Evolutionary conservation across 2,888 invertebrate species (phyloP).

Genomic region (Spilarctia lutea): DNA sequence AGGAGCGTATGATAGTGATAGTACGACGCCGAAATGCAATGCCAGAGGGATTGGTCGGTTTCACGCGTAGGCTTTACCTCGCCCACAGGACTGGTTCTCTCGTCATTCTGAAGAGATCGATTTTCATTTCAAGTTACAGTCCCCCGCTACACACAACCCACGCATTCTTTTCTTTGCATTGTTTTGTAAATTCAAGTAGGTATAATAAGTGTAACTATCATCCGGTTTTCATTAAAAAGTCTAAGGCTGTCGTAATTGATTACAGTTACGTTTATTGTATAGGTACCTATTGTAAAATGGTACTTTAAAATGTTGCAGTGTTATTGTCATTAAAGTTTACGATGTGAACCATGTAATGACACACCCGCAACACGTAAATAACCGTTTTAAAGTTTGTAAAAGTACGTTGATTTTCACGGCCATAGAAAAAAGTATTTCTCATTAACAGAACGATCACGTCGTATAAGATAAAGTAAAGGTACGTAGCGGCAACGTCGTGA

Average conservation of each 20-base stretch:
- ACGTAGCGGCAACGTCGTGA: slow-evolving; percentile 77
- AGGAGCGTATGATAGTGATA: slow-evolving; percentile 56
- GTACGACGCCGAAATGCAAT: slow-evolving; percentile 65
- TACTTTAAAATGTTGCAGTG: slow-evolving; percentile 25
- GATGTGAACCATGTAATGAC: slow-evolving; percentile 21
- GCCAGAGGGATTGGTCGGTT: slow-evolving; percentile 63
- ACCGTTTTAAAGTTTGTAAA: slow-evolving; percentile 24
- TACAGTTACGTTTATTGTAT: slow-evolving; percentile 22
- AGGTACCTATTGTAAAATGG: neutral
- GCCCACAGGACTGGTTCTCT: slow-evolving; percentile 80
- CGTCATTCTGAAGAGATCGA: slow-evolving; percentile 75
- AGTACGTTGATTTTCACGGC: slow-evolving; percentile 58
- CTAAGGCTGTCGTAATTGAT: slow-evolving; percentile 37
- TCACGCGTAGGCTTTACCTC: slow-evolving; percentile 71
- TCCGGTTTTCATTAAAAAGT: slow-evolving; percentile 64
- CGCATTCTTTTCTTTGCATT: slow-evolving; percentile 71
- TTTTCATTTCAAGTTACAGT: slow-evolving; percentile 83
- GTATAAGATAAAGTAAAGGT: slow-evolving; percentile 70
- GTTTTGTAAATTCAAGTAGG: slow-evolving; percentile 67
- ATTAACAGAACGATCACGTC: slow-evolving; percentile 78
- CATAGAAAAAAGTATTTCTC: slow-evolving; percentile 71
- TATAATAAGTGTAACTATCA: slow-evolving; percentile 64
- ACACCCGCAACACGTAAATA: slow-evolving; percentile 18
- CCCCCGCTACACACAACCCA: slow-evolving; percentile 64
- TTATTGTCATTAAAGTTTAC: slow-evolving; percentile 7